Percentiles rank a stretch among this genome's conserved stretches.
phyloP scores from a whole-genome alignment of 2,113 vertebrate genomes.

The Albula glossodonta region DNA sequence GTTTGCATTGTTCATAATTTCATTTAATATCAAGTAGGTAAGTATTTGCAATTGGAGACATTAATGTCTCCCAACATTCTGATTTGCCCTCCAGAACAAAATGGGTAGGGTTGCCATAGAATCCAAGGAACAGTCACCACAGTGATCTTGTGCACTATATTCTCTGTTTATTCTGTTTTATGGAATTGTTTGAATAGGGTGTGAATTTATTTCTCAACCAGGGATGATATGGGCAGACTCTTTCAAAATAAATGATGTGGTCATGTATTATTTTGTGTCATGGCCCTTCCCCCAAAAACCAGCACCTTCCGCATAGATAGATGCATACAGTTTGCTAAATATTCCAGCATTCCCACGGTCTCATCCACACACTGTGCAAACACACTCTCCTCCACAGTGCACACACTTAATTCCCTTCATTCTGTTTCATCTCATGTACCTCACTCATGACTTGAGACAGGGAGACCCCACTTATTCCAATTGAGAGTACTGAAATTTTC shows the following conservation, averaged over 20 bases:
- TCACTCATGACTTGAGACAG: no score
- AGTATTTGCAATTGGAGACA: neutral
- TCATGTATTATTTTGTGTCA: neutral
- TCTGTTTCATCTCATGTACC: no score
- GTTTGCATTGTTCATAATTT: neutral
- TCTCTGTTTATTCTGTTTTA: neutral
- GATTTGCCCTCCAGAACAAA: neutral
- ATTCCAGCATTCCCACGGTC: no score
- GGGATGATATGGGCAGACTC: neutral
- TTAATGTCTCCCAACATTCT: neutral
- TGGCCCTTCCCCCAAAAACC: neutral
- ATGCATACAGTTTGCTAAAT: no score
- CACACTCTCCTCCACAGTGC: no score
- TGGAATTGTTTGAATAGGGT: neutral
- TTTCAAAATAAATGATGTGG: neutral
- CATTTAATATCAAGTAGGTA: neutral
- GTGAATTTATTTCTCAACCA: neutral
- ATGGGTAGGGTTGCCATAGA: conserved; percentile 5
- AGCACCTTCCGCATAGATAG: no score
- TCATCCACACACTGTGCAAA: no score
- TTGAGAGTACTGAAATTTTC: no score
- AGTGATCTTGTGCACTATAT: neutral
- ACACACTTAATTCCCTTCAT: no score
- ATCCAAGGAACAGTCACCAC: neutral
- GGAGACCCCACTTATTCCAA: no score